Conservation (phyloP, 2,113 vertebrate species). For the Rana temporaria region DNA sequence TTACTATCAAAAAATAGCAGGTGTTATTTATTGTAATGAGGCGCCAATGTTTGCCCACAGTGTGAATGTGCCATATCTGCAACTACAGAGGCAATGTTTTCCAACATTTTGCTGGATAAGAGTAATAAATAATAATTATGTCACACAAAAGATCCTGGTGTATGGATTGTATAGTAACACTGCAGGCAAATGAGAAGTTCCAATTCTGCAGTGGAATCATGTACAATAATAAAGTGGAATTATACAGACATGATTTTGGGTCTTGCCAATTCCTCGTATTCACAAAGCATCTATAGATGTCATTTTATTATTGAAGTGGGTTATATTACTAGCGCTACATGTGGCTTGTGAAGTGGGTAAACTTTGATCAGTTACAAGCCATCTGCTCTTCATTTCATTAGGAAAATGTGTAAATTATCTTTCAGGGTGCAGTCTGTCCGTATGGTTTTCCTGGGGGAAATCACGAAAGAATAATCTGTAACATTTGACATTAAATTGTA, state of each 20-base stretch:
- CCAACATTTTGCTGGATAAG: neutral
- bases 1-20: neutral
- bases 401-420: slow-evolving; percentile 13
- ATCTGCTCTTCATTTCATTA: neutral
- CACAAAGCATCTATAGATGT: neutral
- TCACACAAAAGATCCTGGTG: neutral
- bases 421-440: neutral
- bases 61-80: neutral
- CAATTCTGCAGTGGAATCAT: neutral
- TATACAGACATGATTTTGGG: neutral
- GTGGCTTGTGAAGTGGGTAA: neutral
- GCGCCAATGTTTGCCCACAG: neutral
- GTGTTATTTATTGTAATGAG: neutral
- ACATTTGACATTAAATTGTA: no score
- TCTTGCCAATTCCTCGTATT: neutral
- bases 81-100: no score
- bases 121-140: neutral
- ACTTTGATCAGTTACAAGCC: neutral
- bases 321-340: neutral
- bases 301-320: neutral
- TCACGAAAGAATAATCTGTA: no score
- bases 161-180: neutral
- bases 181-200: neutral
- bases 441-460: neutral
- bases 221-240: neutral